Percentiles rank a stretch among this genome's conserved stretches.
Evolutionary conservation across 2,888 invertebrate species (phyloP).

Genomic region (Stratiomys singularior): DNA sequence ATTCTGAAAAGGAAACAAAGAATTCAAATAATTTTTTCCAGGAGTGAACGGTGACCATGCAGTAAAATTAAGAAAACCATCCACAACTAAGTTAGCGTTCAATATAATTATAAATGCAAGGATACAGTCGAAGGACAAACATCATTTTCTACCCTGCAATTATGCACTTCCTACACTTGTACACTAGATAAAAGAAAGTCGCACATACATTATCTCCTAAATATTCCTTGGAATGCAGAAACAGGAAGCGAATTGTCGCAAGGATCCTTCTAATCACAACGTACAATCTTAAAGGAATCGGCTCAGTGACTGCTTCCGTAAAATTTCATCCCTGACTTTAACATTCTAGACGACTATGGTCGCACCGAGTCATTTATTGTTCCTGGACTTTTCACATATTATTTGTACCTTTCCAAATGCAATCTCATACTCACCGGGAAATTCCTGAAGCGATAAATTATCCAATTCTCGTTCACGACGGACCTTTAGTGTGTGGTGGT

Average conservation of each 20-base stretch:
- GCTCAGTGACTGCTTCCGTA: neutral
- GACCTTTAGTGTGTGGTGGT: constrained; percentile 3
- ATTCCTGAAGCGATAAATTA: constrained; percentile 45
- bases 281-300: constrained; percentile 28
- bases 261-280: constrained; percentile 36
- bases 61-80: too few species aligned
- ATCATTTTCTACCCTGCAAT: too few species aligned
- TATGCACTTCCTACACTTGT: too few species aligned
- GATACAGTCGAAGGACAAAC: too few species aligned
- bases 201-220: constrained; percentile 40
- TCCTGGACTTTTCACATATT: neutral
- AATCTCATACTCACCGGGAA: constrained; percentile 24
- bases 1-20: too few species aligned
- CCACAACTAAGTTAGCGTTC: too few species aligned
- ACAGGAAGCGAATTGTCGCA: constrained; percentile 39
- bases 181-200: constrained; percentile 12
- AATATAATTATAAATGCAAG: too few species aligned
- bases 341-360: neutral
- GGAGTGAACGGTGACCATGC: too few species aligned
- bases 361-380: constrained; percentile 1
- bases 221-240: neutral
- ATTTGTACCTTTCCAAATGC: neutral
- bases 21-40: too few species aligned
- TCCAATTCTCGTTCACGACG: constrained; percentile 32
- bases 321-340: neutral